Base-by-base conservation (phyloP, 2,888 invertebrate genomes). In the Pantelozetes paolii region DNA sequence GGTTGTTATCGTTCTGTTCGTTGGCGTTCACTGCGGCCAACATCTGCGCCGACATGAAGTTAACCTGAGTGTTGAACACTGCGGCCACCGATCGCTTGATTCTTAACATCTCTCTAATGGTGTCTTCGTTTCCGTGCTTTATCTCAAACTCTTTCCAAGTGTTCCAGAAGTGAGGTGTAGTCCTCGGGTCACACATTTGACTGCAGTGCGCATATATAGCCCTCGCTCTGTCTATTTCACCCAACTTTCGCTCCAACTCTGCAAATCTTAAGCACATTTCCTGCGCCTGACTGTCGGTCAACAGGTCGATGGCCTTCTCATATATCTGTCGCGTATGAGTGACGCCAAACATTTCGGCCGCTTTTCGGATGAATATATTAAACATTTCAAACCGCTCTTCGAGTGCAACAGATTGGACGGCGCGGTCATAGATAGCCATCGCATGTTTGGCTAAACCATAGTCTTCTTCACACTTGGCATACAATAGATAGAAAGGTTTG, bases 111-210 rank as follows among this genome's bases (percentile, higher is more conserved):
- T 99, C 98, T 64, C 97, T 86, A 88, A 99, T 94, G 0, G 99
- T 99, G 81, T 99, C 99, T 83, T 99, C 98, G 84, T 99, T 99
- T 20, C 99, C 99, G 83, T 99, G 98, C 69, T 93, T 88, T 23
- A 98, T 93, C 85, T 99, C 99, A 85, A 99, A 99, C 80, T 98
- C 96, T 82, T 97, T 96, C 99, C 99, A 99, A 0, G 92, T 92
- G 81, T 94, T 92, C 98, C 99, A 99, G 83, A 99, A 99, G 74
- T 92, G 90, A 0, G 88, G 88, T 5, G 94, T 93, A 11, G 87
- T 85, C 81, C 99, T 88, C 1, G 99, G 99, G 86, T 99, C 99
- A 83, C 97, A 98, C 83, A 98, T 94, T 86, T 99, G 98, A 79
- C 97, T 95, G 81, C 97, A 97, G 83, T 99, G 97, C 0, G 92